Percentiles rank a stretch among this genome's conserved stretches.
Evolutionary conservation across 2,113 vertebrate genomes (phyloP).

Genomic region (Maylandia zebra): DNA sequence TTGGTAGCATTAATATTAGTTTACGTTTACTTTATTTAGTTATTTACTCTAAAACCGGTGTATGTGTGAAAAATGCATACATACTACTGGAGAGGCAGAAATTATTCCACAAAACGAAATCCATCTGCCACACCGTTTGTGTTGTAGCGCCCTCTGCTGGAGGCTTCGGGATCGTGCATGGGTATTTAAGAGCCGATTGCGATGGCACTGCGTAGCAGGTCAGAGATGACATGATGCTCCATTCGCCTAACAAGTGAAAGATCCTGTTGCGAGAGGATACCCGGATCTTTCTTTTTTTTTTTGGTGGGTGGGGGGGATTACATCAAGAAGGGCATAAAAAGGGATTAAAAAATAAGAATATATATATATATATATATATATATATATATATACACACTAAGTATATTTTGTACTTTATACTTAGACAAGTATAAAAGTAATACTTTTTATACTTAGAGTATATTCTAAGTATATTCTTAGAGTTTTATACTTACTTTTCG

Average conservation of each 20-base stretch:
- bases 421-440: not conserved
- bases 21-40: not conserved
- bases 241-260: not conserved
- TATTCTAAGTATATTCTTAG: not conserved
- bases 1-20: not conserved
- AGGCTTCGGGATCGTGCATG: not conserved
- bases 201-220: not conserved
- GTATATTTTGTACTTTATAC: not conserved
- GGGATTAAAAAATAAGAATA: not conserved
- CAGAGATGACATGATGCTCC: not conserved
- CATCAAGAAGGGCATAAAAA: not conserved
- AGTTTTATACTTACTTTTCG: not conserved
- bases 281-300: too few relatives aligned
- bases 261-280: not conserved
- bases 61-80: not conserved
- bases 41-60: not conserved
- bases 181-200: accelerated
- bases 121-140: not conserved
- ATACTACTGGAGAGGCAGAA: not conserved
- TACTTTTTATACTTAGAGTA: not conserved
- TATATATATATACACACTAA: too few relatives aligned
- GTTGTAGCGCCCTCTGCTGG: constrained; percentile 16
- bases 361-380: too few relatives aligned
- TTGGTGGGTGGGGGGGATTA: accelerated
- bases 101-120: not conserved